These are phyloP conservation scores for Tigriopus californicus DNA, from an alignment of 2,888 invertebrate genomes.

Conservation along the genomic window DNA sequence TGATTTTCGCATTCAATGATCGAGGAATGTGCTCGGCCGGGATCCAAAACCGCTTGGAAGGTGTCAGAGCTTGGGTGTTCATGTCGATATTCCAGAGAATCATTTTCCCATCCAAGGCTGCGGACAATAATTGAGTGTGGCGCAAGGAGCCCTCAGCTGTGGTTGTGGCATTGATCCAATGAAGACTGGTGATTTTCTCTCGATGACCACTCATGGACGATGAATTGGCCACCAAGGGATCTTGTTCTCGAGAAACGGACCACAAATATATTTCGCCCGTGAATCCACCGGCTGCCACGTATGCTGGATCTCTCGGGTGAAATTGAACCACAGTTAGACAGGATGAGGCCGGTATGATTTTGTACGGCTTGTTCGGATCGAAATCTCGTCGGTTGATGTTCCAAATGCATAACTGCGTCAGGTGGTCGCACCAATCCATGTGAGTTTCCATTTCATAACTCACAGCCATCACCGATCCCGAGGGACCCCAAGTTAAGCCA, in stretches of 20 bases:
- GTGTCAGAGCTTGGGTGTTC: not conserved
- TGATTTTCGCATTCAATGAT: not conserved
- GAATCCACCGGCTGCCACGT: constrained; percentile 1
- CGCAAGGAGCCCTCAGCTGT: not conserved
- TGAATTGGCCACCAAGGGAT: not conserved
- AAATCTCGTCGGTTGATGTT: constrained; percentile 2
- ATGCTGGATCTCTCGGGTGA: constrained; percentile 4
- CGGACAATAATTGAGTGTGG: not conserved
- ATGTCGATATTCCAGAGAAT: not conserved
- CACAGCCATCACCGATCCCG: not conserved
- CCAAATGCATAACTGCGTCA: not conserved
- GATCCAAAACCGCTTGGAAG: not conserved
- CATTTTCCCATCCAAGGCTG: constrained; percentile 3
- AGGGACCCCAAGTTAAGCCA: not conserved
- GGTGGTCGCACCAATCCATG: constrained; percentile 7
- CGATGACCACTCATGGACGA: not conserved
- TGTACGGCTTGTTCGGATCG: not conserved
- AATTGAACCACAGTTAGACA: not conserved
- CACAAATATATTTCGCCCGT: constrained; percentile 7
- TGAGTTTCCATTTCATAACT: constrained; percentile 1
- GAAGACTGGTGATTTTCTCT: constrained; percentile 1
- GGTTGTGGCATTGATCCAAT: not conserved
- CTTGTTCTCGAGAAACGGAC: not conserved
- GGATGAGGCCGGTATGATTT: not conserved
- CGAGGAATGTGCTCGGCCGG: not conserved